These are phyloP conservation scores for Bombycilla garrulus DNA, from an alignment of 2,113 vertebrate species.

Conservation along the genomic window DNA sequence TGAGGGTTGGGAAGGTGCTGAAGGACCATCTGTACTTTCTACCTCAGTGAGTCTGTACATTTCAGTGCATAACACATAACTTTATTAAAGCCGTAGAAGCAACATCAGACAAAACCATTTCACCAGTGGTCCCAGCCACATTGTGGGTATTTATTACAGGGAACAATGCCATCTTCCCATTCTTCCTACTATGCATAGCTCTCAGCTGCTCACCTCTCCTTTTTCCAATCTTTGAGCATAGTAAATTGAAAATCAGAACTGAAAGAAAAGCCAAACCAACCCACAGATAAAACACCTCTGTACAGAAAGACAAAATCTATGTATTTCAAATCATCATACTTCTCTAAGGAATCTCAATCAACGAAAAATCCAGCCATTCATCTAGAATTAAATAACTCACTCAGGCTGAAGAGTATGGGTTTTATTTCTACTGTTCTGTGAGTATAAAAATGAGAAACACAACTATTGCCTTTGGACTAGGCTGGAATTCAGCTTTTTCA, in stretches of 20 bases:
- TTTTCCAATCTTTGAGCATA: not conserved
- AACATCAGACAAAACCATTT: not conserved
- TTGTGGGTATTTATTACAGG: not conserved
- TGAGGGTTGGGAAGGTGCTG: not conserved
- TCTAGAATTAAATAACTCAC: not conserved
- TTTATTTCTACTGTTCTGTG: not conserved
- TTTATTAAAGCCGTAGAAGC: not conserved
- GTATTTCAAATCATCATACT: not conserved
- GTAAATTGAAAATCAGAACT: not conserved
- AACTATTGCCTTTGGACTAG: not conserved
- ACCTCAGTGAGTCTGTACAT: not conserved
- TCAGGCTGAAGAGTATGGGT: not conserved
- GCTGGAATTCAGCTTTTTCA: not conserved
- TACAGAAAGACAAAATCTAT: not conserved
- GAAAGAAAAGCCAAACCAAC: not conserved
- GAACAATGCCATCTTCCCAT: not conserved
- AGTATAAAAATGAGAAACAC: not conserved
- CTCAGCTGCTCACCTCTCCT: not conserved
- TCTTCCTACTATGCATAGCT: not conserved
- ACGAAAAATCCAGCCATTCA: not conserved
- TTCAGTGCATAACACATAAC: not conserved
- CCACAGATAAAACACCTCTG: not conserved
- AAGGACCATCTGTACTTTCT: not conserved
- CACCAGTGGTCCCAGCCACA: not conserved
- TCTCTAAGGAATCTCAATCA: not conserved